These are phyloP conservation scores for Columba livia DNA, from an alignment of 2,113 vertebrate genomes.

Conservation along the genomic window DNA sequence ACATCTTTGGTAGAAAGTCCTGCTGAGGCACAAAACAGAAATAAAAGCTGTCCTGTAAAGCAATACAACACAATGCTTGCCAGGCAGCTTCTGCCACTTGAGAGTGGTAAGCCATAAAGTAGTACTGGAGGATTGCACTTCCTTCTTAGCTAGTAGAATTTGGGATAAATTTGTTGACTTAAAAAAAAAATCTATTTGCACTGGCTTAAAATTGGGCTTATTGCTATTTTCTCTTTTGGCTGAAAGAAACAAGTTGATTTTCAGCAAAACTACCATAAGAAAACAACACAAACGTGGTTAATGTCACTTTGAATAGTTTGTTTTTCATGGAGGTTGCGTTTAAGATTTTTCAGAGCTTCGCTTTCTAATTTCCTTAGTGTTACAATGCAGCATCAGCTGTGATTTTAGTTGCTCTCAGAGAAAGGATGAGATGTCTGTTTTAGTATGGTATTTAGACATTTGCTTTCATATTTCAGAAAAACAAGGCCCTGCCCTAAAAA, in stretches of 20 bases:
- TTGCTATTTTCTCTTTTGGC: not conserved
- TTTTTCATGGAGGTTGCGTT: not conserved
- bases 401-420: not conserved
- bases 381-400: not conserved
- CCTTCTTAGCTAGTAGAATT: not conserved
- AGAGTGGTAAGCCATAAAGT: not conserved
- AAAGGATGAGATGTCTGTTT: not conserved
- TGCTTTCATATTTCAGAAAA: not conserved
- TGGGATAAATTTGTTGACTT: not conserved
- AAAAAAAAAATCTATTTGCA: not conserved
- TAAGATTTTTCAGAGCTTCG: not conserved
- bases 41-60: not conserved
- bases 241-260: not conserved
- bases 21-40: not conserved
- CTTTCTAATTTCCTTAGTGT: not conserved
- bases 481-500: not conserved
- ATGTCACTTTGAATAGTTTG: not conserved
- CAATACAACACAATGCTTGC: not conserved
- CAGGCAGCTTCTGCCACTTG: not conserved
- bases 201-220: not conserved
- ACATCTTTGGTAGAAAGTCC: not conserved
- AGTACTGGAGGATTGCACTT: not conserved
- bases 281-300: not conserved
- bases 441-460: not conserved
- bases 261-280: not conserved